phyloP scores from a whole-genome alignment of 2,888 invertebrate species.

The Conistra vaccinii region DNA sequence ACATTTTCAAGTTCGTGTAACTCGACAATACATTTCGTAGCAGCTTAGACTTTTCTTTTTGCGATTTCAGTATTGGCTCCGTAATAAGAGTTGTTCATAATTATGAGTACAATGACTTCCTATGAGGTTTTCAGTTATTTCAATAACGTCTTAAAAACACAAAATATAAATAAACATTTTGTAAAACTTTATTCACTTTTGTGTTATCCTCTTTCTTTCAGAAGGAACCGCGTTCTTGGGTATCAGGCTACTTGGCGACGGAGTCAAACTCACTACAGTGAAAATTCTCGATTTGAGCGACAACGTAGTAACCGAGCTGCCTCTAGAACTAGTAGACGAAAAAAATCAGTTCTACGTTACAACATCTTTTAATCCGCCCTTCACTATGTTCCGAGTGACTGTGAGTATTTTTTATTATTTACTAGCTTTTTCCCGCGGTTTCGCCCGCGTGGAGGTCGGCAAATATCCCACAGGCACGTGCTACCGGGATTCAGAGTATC shows the following conservation, averaged over 20 bases:
- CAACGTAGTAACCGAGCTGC: slow-evolving; percentile 64
- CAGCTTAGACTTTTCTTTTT: not conserved
- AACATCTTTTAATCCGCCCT: slow-evolving; percentile 68
- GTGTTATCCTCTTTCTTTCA: slow-evolving; percentile 65
- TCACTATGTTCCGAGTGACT: slow-evolving; percentile 72
- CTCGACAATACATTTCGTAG: too few relatives aligned
- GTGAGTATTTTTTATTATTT: slow-evolving; percentile 67
- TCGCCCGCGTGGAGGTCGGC: too few relatives aligned
- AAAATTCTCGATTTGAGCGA: slow-evolving; percentile 71
- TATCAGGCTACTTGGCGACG: slow-evolving; percentile 70
- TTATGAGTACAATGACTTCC: not conserved
- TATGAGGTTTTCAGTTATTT: not conserved
- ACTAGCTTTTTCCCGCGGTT: too few relatives aligned
- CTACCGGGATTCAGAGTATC: too few relatives aligned
- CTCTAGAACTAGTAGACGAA: slow-evolving; percentile 65
- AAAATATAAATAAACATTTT: not conserved
- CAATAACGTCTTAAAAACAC: not conserved
- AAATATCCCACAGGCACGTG: too few relatives aligned
- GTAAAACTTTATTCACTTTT: not conserved
- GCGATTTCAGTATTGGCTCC: not conserved
- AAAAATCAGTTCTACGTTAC: slow-evolving; percentile 73
- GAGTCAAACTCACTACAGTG: slow-evolving; percentile 66
- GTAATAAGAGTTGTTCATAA: not conserved
- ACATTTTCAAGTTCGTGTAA: too few relatives aligned
- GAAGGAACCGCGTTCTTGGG: slow-evolving; percentile 71